These are phyloP conservation scores for Leptobrachium ailaonicum DNA, from an alignment of 2,113 vertebrate genomes.

Conservation along the genomic window DNA sequence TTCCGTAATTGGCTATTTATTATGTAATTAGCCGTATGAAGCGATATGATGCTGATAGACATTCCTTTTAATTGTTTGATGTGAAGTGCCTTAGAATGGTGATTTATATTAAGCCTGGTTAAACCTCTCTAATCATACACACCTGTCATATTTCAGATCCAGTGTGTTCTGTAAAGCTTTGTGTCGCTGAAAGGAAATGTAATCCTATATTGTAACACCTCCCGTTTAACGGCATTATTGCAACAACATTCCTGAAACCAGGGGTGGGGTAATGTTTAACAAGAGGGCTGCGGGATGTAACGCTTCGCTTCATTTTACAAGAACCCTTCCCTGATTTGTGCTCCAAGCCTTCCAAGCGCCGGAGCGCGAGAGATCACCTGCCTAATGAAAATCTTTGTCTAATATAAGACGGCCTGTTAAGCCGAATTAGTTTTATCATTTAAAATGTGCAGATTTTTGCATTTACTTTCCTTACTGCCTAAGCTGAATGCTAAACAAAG, in stretches of 20 bases:
- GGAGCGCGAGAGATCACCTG: no score
- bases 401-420: no score
- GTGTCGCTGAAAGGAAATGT: conserved; percentile 52
- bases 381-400: no score
- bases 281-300: conserved; percentile 51
- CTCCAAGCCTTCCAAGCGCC: background rate
- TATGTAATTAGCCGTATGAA: no score
- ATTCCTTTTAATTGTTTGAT: no score
- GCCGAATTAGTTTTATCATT: no score
- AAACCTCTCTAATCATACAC: background rate
- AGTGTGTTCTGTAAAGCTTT: conserved; percentile 18
- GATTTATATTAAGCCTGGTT: background rate
- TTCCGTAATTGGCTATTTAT: no score
- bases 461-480: no score
- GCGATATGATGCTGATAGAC: no score
- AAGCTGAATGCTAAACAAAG: no score
- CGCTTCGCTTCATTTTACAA: conserved; percentile 43
- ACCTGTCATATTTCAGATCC: background rate
- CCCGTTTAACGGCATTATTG: background rate
- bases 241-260: conserved; percentile 54
- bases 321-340: conserved; percentile 39
- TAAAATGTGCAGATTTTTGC: no score
- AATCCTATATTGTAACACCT: conserved; percentile 52
- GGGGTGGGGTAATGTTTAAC: conserved; percentile 57
- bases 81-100: no score